Base-by-base conservation (phyloP, 2,888 invertebrate genomes). In the Kuschelorhynchus macadamiae region DNA sequence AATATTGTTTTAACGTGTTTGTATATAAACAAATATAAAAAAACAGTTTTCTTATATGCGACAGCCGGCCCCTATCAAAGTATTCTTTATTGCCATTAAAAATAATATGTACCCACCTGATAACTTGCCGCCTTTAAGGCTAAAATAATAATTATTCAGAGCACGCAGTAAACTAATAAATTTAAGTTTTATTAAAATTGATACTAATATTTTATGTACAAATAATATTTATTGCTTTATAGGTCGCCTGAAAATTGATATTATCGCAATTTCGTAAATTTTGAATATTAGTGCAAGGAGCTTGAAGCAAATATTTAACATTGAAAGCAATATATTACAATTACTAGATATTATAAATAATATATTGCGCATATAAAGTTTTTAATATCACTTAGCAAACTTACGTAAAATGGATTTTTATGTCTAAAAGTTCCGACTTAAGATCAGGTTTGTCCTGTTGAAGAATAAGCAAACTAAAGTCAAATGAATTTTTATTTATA, bases 11-110 rank as follows among this genome's bases (percentile, higher is more conserved):
- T 62, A 62, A 16, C 3, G 11, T 42, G 62, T 62, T 62, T 62
- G 53, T 25, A 53, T 14, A 46, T 62, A 55, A 55, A 55, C 42
- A 55, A 53, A 53, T 18, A 52, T 62, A 62, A 62, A 62, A 62
- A 53, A 62, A 62, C 62, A 62, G 33, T 55, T 62, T 62, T 36
- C 14, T 46, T 33, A 55, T 41, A 55, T 36, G 52, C 33, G n/a
- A 20, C 39, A 5, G 32, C 12, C 36, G 21, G 25, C 36, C 36
- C 39, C 14, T 33, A 44, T 49, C 1, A 18, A 11, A 41, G 30
- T 12, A 50, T 30, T 30, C 33, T 61, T 61, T 61, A 61, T 59
- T 59, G 33, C 11, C 50, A 14, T 61, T 44, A 61, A 61, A 52
- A 52, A 61, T 61, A 30, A n/a, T n/a, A 36, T 36, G 11, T 61